These are phyloP conservation scores for Pelodytes ibericus DNA, from an alignment of 2,797 vertebrate genomes.

Conservation along the genomic window DNA sequence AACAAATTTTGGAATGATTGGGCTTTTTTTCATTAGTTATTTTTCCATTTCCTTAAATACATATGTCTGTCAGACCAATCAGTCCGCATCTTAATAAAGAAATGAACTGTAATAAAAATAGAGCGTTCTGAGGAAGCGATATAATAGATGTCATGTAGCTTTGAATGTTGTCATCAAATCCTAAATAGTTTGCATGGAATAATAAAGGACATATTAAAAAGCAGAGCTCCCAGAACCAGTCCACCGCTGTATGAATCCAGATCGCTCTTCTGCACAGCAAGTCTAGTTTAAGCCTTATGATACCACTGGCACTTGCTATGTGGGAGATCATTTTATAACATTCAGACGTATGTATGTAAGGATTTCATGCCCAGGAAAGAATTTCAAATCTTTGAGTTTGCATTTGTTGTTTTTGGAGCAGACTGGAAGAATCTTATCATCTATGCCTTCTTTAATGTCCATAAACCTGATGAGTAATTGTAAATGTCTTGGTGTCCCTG, in stretches of 20 bases:
- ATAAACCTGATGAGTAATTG: no score
- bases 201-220: slow-evolving; percentile 22
- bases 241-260: neutral
- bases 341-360: no score
- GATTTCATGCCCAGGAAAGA: no score
- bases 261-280: neutral
- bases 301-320: no score
- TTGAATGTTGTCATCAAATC: slow-evolving; percentile 22
- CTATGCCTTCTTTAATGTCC: no score
- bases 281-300: neutral
- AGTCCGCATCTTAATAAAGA: neutral
- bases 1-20: slow-evolving; percentile 35
- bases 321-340: neutral
- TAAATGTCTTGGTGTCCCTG: no score
- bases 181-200: slow-evolving; percentile 1
- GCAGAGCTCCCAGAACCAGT: neutral
- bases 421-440: no score
- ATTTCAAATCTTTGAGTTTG: no score
- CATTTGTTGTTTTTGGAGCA: no score
- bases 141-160: slow-evolving; percentile 17
- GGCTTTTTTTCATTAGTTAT: neutral
- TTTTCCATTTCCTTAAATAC: neutral
- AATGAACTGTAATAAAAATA: slow-evolving; percentile 23
- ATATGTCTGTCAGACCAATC: slow-evolving; percentile 7
- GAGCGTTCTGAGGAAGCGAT: neutral